Evolutionary conservation across 2,888 invertebrate species (phyloP), one percentile per base, ranked within the genome.

Genomic region (Willowsia nigromaculata): DNA sequence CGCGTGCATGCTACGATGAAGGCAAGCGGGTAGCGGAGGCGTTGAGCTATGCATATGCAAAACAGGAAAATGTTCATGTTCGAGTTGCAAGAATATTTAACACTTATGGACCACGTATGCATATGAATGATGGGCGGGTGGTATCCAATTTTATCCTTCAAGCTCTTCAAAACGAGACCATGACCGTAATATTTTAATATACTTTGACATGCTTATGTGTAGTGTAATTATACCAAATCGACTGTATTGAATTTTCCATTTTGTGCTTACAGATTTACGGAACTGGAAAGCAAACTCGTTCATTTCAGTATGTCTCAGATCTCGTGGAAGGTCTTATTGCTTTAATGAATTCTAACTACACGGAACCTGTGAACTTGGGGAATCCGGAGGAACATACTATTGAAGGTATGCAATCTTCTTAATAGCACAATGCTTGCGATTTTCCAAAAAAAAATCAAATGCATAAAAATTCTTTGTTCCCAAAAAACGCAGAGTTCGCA

Each of bases 11-110:
- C 94, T 99, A 99, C 93, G 99, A 99, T 94, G 99, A 99, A 94
- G 99, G 99, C n/a, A 99, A 99, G 94, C 95, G 99, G 83, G 98
- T 99, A 0, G 97, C 99, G 0, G 99, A 99, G 94, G 98, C 99
- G 0, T 95, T 99, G 88, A 96, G 96, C 92, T 99, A 99, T 94
- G 98, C 99, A 0, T 99, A 99, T 94, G 97, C 98, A 18, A 98
- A 99, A 93, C 99, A 99, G 95, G 99, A 99, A 94, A 97, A 97
- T 76, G 97, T 99, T 33, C 96, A 97, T 65, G 98, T 99, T 0
- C 95, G 99, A 81, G 99, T 99, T 9, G 99, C 99, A 0, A 95
- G 99, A 91, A 99, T 99, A 93, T 99, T 99, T 94, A 99, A 99
- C 94, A 99, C 99, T 0, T 99, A 98, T 93, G 99, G 99, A 0